Conservation (phyloP, 2,888 invertebrate genomes). For the Anticlea derivata region DNA sequence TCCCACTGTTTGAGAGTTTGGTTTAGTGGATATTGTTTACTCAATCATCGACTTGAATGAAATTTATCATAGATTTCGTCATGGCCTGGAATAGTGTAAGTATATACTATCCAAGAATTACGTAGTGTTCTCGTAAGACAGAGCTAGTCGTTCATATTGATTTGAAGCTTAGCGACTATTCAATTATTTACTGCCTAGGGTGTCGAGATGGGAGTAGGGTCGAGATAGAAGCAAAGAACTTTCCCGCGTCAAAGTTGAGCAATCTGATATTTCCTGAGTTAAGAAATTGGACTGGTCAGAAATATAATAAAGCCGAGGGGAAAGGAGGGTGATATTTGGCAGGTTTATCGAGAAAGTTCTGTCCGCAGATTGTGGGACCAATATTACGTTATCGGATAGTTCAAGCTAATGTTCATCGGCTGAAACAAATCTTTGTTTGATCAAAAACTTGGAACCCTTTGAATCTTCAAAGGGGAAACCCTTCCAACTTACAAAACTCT, state of each 20-base stretch:
- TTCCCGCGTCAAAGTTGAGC: slow-evolving; percentile 9
- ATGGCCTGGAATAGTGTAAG: too few species aligned
- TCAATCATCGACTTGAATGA: too few species aligned
- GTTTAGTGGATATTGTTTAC: too few species aligned
- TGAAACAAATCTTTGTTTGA: too few species aligned
- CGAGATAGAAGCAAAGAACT: slow-evolving; percentile 3
- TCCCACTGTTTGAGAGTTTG: too few species aligned
- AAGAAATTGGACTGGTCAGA: slow-evolving; percentile 21
- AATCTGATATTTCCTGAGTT: slow-evolving; percentile 6
- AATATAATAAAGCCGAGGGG: slow-evolving; percentile 20
- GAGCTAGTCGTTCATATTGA: not conserved
- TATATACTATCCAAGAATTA: too few species aligned
- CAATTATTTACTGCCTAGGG: not conserved
- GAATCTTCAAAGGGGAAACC: not conserved
- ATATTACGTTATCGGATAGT: slow-evolving; percentile 30
- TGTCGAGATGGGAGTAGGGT: not conserved
- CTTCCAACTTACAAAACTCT: not conserved
- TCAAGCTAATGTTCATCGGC: not conserved
- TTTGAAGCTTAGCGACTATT: not conserved
- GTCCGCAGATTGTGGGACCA: slow-evolving; percentile 32
- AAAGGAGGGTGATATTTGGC: slow-evolving; percentile 41
- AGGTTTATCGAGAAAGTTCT: slow-evolving; percentile 52
- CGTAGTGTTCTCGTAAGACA: too few species aligned
- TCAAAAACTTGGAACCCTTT: not conserved
- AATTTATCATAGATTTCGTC: too few species aligned